Base-by-base conservation (phyloP, 2,888 invertebrate genomes). In the Orthosia gracilis region DNA sequence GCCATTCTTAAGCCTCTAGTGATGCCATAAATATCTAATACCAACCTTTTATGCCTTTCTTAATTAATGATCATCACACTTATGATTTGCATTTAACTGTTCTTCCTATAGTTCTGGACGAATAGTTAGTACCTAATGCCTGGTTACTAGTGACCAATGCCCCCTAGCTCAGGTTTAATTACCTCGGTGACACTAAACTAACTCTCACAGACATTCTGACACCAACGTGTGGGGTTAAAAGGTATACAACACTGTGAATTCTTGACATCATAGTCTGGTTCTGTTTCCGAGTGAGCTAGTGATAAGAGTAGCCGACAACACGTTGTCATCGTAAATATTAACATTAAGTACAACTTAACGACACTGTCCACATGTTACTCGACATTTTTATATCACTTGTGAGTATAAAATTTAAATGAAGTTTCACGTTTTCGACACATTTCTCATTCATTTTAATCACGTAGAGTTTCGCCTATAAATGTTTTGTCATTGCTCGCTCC, bases 201-300 rank as follows among this genome's bases (percentile, higher is more conserved):
- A 77, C 76, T 86, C 81, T 87, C 87, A 58, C 73, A 83, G 63
- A 76, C 79, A 66, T 62, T 75, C 69, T 78, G 70, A 78, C 83
- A 79, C 76, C 76, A 71, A 85, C 87, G 83, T 83, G 85, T 66
- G 78, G 80, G 88, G 87, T 87, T 85, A 86, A 89, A 85, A 85
- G 85, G 88, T 88, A 87, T 85, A 82, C 64, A 82, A 78, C 86
- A 62, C 68, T 80, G 69, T 79, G 82, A 86, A 78, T 73, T 80
- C 80, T 82, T 80, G 81, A 80, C 84, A 82, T 82, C 54, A 72
- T 82, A 78, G 76, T 83, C 79, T 78, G 70, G 82, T 83, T 87
- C 80, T 80, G 82, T 80, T 85, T 82, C 65, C 77, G 23, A 83
- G 63, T 70, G 55, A 64, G 72, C 75, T 75, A 76, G 72, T 80